These are phyloP conservation scores for Cosmorhoe ocellata DNA, from an alignment of 2,888 invertebrate species.

Conservation along the genomic window DNA sequence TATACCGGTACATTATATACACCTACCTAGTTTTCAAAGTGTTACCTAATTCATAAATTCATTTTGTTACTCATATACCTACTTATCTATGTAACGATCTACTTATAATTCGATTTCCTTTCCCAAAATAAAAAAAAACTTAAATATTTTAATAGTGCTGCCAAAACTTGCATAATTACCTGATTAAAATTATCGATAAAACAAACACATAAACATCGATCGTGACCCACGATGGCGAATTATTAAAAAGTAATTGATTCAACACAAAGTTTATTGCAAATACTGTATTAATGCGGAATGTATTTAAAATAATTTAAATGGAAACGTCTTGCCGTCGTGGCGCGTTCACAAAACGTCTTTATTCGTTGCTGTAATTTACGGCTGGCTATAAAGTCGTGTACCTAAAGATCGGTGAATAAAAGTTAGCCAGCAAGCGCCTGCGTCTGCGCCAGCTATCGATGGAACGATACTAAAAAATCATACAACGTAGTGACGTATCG, in stretches of 20 bases:
- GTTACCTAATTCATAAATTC: too few species aligned
- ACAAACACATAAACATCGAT: constrained; percentile 34
- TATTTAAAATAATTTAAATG: constrained; percentile 76
- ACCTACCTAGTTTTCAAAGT: too few species aligned
- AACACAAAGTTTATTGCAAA: constrained; percentile 65
- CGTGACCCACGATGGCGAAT: constrained; percentile 44
- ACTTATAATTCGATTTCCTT: too few species aligned
- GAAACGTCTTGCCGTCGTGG: constrained; percentile 62
- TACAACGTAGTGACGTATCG: constrained; percentile 42
- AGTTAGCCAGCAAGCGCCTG: constrained; percentile 60
- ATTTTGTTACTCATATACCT: too few species aligned
- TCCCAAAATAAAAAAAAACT: too few species aligned
- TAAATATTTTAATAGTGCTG: constrained; percentile 9
- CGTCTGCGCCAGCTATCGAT: constrained; percentile 47
- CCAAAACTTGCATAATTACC: background rate
- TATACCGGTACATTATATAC: too few species aligned
- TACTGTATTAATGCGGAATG: constrained; percentile 56
- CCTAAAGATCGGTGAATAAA: constrained; percentile 73
- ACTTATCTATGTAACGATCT: too few species aligned
- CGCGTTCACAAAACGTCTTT: constrained; percentile 74
- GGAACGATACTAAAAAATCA: constrained; percentile 58
- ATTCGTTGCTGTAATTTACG: constrained; percentile 71
- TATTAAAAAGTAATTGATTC: constrained; percentile 65
- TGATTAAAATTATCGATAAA: constrained; percentile 26
- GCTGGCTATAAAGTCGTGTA: constrained; percentile 65